Evolutionary conservation across 2,888 invertebrate genomes (phyloP).

Genomic region (Lymantria monacha): DNA sequence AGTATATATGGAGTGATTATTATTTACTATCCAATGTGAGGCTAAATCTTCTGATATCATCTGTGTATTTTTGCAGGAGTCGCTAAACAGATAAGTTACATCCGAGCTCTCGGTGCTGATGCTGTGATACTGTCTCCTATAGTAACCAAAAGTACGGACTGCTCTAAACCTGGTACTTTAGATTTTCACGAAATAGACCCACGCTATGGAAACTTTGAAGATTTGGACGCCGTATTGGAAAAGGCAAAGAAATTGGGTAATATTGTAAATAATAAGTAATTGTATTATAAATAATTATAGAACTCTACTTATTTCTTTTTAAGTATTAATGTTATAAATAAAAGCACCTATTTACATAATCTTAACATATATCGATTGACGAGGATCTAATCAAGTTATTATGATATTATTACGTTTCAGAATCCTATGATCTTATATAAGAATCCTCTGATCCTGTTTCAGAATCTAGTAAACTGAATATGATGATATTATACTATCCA

Average conservation of each 20-base stretch:
- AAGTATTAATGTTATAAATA: not conserved
- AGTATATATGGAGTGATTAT: no score
- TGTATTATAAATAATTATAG: not conserved
- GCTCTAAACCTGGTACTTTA: slow-evolving; percentile 90
- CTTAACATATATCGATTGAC: no score
- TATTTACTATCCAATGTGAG: no score
- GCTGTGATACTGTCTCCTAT: slow-evolving; percentile 67
- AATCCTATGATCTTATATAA: no score
- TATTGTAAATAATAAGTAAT: not conserved
- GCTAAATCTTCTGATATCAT: no score
- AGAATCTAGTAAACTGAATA: no score
- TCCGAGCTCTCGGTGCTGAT: slow-evolving; percentile 66
- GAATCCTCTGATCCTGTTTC: no score
- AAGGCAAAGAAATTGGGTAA: slow-evolving; percentile 74
- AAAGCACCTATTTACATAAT: no score
- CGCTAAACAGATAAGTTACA: slow-evolving; percentile 66
- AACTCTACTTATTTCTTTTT: not conserved
- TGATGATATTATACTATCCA: no score
- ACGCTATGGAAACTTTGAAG: slow-evolving; percentile 85
- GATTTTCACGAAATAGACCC: slow-evolving; percentile 86
- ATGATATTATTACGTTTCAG: no score
- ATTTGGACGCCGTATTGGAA: slow-evolving; percentile 81
- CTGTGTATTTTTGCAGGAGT: slow-evolving; percentile 50
- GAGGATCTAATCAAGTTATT: no score
- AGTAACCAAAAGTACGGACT: slow-evolving; percentile 70